Conservation (phyloP, 2,113 vertebrate genomes). For the Rhabdomys dilectus region DNA sequence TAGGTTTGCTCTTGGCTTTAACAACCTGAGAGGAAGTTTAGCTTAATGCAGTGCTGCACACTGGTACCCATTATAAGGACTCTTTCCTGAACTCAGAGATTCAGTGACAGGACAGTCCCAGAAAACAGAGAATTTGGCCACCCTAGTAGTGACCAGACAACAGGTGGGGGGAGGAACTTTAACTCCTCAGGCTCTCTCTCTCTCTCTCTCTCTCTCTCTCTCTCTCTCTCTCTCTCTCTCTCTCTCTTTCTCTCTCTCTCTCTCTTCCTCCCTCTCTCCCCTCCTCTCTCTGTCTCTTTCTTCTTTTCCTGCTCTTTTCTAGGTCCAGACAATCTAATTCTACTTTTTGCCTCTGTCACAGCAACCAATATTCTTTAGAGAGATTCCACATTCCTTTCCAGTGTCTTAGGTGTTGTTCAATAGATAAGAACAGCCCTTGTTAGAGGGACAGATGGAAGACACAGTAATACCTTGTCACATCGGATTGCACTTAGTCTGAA, state of each 20-base stretch:
- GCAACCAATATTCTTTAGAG: too few species aligned
- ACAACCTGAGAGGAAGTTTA: not conserved
- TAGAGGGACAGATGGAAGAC: not conserved
- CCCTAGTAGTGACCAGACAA: not conserved
- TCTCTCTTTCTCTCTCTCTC: too few species aligned
- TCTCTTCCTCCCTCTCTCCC: too few species aligned
- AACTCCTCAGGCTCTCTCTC: not conserved
- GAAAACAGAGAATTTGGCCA: not conserved
- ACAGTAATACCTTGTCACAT: not conserved
- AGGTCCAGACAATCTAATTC: not conserved
- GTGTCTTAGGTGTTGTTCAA: not conserved
- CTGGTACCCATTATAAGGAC: not conserved
- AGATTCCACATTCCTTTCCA: not conserved
- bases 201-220: too few species aligned
- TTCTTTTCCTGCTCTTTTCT: not conserved
- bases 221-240: too few species aligned
- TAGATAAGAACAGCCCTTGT: not conserved
- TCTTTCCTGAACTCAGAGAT: not conserved
- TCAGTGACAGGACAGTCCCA: not conserved
- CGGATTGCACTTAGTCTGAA: not conserved
- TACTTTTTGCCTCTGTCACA: not conserved
- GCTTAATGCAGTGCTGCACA: not conserved
- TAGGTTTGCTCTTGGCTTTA: not conserved
- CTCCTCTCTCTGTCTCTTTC: too few species aligned
- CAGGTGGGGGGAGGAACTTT: not conserved